Conservation (phyloP, 2,888 invertebrate species). For the Bembecia ichneumoniformis region DNA sequence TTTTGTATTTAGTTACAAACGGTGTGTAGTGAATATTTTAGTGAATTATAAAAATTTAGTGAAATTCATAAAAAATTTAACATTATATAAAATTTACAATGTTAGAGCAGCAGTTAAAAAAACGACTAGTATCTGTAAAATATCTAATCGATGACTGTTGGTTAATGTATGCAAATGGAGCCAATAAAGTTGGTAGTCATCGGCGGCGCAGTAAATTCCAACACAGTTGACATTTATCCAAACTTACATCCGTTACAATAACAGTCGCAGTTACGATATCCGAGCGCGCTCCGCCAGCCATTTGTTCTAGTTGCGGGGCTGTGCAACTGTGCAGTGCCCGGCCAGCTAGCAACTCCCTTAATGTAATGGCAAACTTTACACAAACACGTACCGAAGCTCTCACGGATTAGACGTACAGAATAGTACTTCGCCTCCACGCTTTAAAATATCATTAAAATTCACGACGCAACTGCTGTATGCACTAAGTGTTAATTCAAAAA, state of each 20-base stretch:
- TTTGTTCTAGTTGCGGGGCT: conserved; percentile 54
- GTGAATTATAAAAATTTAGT: neutral
- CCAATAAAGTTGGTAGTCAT: conserved; percentile 49
- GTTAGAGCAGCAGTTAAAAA: conserved; percentile 7
- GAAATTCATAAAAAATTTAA: neutral
- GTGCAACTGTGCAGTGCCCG: conserved; percentile 17
- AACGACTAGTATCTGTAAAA: too few relatives aligned
- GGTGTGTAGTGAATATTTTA: neutral
- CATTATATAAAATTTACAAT: neutral
- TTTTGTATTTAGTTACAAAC: conserved; percentile 16
- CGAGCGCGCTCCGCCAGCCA: conserved; percentile 42
- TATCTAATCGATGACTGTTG: conserved; percentile 29
- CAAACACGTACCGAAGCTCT: conserved; percentile 41
- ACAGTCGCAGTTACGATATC: conserved; percentile 63
- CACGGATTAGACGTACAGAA: conserved; percentile 35
- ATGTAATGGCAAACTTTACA: conserved; percentile 61
- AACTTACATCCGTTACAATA: conserved; percentile 69
- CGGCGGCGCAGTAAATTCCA: conserved; percentile 56
- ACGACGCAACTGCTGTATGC: conserved; percentile 26
- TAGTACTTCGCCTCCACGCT: conserved; percentile 18
- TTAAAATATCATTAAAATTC: conserved; percentile 53
- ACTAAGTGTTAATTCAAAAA: conserved; percentile 22
- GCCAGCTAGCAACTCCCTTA: conserved; percentile 27
- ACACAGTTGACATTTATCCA: conserved; percentile 68
- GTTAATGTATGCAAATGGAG: conserved; percentile 60